Percentiles rank a stretch among this genome's conserved stretches.
Conservation (phyloP, 37 sponge, comb jelly and placozoan genomes). For the Mnemiopsis leidyi region DNA sequence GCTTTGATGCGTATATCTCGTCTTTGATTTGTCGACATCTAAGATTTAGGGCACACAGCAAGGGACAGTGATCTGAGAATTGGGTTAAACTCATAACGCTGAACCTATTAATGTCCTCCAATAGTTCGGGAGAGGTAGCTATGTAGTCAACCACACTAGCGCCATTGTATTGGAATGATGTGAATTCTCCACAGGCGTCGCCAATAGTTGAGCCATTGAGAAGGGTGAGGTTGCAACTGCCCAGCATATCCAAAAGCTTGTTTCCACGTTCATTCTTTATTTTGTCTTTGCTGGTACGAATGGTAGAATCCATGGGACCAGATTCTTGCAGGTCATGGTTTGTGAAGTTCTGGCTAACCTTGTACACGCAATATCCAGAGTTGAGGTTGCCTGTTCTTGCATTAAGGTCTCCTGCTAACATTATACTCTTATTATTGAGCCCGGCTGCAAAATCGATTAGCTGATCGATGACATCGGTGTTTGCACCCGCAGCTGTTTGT, state of each 20-base stretch:
- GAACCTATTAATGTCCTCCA: neutral
- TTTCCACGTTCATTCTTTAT: neutral
- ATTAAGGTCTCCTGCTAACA: neutral
- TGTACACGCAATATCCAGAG: too few species aligned
- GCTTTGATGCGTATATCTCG: neutral
- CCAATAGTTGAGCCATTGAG: constrained; percentile 21
- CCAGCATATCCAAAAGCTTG: neutral
- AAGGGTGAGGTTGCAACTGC: neutral
- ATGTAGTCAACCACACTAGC: neutral
- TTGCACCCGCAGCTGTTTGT: too few species aligned
- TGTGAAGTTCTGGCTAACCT: too few species aligned
- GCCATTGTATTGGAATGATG: neutral
- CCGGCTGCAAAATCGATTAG: neutral
- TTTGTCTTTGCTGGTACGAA: neutral
- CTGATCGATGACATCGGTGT: neutral
- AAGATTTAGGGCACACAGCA: neutral
- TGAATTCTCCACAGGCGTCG: neutral
- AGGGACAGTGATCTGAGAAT: constrained; percentile 25
- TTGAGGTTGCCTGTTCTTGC: constrained; percentile 11
- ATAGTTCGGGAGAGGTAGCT: neutral
- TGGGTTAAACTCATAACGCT: neutral
- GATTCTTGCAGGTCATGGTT: neutral
- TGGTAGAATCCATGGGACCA: neutral
- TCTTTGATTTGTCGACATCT: neutral
- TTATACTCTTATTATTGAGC: neutral